A percentile compares a stretch with the other conserved stretches of the same genome.
phyloP scores from a whole-genome alignment of 37 sponge, comb jelly and placozoan genomes.

The Spongia lamella region DNA sequence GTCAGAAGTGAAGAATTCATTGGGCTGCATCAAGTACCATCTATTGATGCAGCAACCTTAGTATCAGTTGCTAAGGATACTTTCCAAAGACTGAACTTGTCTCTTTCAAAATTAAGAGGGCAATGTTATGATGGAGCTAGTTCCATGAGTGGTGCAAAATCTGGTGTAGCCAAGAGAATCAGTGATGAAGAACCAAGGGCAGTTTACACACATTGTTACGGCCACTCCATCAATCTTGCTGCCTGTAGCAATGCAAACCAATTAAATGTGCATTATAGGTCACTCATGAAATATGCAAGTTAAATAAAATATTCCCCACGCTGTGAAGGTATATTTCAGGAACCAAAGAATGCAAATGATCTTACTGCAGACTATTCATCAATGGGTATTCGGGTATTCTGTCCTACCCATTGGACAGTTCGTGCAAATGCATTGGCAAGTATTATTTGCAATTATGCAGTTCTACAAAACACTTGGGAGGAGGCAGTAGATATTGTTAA shows the following conservation, averaged over 20 bases:
- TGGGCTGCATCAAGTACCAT: constrained; percentile 11
- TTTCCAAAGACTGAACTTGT: constrained; percentile 27
- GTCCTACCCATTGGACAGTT: constrained; percentile 42
- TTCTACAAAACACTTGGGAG: constrained; percentile 14
- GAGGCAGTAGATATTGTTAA: constrained; percentile 1
- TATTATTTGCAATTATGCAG: constrained; percentile 3
- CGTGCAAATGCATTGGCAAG: constrained; percentile 28
- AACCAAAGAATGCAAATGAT: constrained; percentile 6
- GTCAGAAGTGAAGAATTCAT: constrained; percentile 52
- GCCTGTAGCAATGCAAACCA: too few species aligned
- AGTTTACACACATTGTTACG: constrained; percentile 39
- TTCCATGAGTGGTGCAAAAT: constrained; percentile 28
- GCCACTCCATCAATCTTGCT: constrained; percentile 46
- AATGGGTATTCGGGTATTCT: constrained; percentile 11
- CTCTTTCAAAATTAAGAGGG: constrained; percentile 18
- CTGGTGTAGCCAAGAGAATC: constrained; percentile 21
- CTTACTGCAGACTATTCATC: too few species aligned
- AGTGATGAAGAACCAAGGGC: constrained; percentile 26
- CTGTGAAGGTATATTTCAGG: constrained; percentile 21
- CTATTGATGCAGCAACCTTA: constrained; percentile 3
- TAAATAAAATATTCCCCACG: constrained; percentile 40
- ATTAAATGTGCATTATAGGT: too few species aligned
- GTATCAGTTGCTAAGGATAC: constrained; percentile 21
- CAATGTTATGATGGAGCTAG: constrained; percentile 70
- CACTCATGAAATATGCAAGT: too few species aligned